Evolutionary conservation across 2,888 invertebrate genomes (phyloP), one percentile per base, ranked within the genome.

Genomic region (Cryptus viduatorius): DNA sequence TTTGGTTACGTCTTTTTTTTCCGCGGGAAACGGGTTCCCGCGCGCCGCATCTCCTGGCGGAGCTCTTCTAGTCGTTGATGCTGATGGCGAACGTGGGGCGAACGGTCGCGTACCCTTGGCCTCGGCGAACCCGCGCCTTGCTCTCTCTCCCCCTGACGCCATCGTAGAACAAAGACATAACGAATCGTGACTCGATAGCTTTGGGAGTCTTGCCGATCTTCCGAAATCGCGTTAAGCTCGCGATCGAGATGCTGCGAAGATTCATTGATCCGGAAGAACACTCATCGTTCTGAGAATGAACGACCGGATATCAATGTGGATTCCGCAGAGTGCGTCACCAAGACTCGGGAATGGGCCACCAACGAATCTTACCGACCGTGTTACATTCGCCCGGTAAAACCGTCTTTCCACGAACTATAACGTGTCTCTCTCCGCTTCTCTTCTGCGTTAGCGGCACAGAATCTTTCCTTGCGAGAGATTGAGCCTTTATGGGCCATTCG

Each of bases 81-180:
- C 78, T 37, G 71, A 81, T 75, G 72, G 75, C 78, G 59, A 72
- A 76, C 61, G 56, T 48, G 72, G 84, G 82, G 75, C 69, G 59
- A 84, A 78, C 65, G 78, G 82, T 85, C 85, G 84, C 86, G 85
- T 79, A 85, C 84, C 90, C 92, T 91, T 91, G 90, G 84, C 93
- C 93, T 91, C 85, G 87, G 59, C 88, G 90, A 79, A 89, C 89
- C 86, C 89, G 89, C 71, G 76, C 7, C 7, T 37, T 37, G 37
- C 37, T 37, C 82, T 72, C 75, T 86, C 83, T 24, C 87, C 86
- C 37, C 37, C 8, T 37, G 90, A 91, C 94, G 81, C 79, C 76
- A 53, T 83, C 72, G 16, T 44, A 56, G 84, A 82, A 86, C 86
- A 82, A 86, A 86, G 86, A 73, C 48, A 86, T 50, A 59, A 59